A percentile compares a stretch with the other conserved stretches of the same genome.
phyloP scores from a whole-genome alignment of 2,113 vertebrate genomes.

The Xerus inauris region DNA sequence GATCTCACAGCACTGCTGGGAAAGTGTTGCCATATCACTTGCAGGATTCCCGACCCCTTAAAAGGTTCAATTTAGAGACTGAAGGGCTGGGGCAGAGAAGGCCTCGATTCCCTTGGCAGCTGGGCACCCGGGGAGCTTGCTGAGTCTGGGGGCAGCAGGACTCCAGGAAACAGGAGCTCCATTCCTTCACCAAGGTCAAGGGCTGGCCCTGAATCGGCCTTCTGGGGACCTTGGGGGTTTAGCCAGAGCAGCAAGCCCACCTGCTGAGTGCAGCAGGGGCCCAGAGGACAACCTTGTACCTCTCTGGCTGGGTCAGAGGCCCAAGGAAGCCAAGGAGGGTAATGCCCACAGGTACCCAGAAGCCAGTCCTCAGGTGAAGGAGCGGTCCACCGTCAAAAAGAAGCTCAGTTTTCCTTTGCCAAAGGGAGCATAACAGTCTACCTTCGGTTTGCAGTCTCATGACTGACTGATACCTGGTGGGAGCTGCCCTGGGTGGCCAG shows the following conservation, averaged over 20 bases:
- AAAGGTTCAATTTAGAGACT: background rate
- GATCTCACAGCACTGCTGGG: background rate
- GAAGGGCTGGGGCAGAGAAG: background rate
- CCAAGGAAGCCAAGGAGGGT: background rate
- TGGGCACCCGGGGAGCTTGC: background rate
- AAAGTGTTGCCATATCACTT: background rate
- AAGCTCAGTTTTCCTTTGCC: conserved; percentile 47
- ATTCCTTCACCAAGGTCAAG: background rate
- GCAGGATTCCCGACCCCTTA: background rate
- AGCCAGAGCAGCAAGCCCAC: background rate
- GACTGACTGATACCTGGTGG: conserved; percentile 41
- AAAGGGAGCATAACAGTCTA: conserved; percentile 60
- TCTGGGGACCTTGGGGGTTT: background rate
- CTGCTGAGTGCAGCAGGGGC: background rate
- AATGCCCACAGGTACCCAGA: background rate
- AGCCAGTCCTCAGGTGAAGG: background rate
- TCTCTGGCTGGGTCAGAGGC: background rate
- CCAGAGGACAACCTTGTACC: background rate
- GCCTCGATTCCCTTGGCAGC: background rate
- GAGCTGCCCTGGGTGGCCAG: conserved; percentile 75
- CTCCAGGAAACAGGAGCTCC: background rate
- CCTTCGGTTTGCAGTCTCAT: conserved; percentile 62
- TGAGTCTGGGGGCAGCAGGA: background rate
- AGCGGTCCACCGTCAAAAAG: background rate
- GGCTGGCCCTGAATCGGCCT: background rate